Conservation (phyloP, 1,140 invertebrate species). For the Lepidurus arcticus region DNA sequence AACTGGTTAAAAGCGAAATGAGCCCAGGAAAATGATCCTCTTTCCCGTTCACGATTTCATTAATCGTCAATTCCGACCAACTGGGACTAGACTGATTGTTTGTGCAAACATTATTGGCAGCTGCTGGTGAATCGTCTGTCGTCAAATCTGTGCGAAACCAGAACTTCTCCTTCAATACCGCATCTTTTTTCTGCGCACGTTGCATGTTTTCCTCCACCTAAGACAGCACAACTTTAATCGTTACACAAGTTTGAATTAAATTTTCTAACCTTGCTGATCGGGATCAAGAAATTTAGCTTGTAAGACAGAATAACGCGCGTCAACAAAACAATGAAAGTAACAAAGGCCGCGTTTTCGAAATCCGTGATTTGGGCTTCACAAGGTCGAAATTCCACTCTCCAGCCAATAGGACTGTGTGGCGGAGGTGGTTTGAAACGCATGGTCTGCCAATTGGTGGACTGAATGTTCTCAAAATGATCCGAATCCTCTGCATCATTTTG, state of each 20-base stretch:
- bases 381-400: conserved; percentile 98
- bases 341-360: conserved; percentile 98
- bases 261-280: conserved; percentile 80
- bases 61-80: conserved; percentile 72
- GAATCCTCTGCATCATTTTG: conserved; percentile 90
- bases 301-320: conserved; percentile 96
- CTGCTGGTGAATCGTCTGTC: conserved; percentile 3
- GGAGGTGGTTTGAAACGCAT: conserved; percentile 99
- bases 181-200: conserved; percentile 83
- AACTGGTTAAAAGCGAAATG: conserved; percentile 86
- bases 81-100: conserved; percentile 41
- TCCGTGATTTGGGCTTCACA: conserved; percentile 98
- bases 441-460: conserved; percentile 99
- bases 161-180: conserved; percentile 73
- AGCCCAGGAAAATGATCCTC: conserved; percentile 87
- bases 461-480: conserved; percentile 99
- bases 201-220: conserved; percentile 97
- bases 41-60: conserved; percentile 98
- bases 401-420: conserved; percentile 90
- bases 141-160: conserved; percentile 80
- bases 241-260: background rate
- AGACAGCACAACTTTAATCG: background rate
- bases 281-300: conserved; percentile 92
- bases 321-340: conserved; percentile 95
- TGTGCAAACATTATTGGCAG: conserved; percentile 31